Evolutionary conservation across 2,888 invertebrate genomes (phyloP).

Genomic region (Eupithecia dodoneata): DNA sequence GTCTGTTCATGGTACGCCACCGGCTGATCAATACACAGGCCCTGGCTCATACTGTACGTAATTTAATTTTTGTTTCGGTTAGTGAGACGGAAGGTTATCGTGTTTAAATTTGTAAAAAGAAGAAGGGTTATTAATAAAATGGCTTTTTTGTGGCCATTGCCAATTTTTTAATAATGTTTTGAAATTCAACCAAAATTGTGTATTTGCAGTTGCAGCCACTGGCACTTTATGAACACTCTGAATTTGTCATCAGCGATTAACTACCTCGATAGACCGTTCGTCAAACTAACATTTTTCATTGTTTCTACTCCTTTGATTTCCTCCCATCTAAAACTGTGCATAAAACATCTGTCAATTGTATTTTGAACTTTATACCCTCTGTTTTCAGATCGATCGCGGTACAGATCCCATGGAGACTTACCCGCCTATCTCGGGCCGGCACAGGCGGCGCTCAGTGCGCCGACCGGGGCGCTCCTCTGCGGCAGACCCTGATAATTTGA

Average conservation of each 20-base stretch:
- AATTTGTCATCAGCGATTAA: background rate
- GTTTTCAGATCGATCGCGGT: constrained; percentile 86
- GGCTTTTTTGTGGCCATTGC: background rate
- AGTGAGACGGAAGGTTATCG: constrained; percentile 30
- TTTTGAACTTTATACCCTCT: background rate
- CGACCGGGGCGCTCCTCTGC: constrained; percentile 44
- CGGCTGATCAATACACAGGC: constrained; percentile 71
- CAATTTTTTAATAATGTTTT: background rate
- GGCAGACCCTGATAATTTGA: background rate
- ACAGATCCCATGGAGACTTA: constrained; percentile 89
- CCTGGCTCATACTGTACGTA: constrained; percentile 71
- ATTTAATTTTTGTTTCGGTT: constrained; percentile 40
- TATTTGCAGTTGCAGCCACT: constrained; percentile 3
- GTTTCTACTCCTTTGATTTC: constrained; percentile 17
- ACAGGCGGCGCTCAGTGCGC: constrained; percentile 29
- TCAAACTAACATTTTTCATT: constrained; percentile 28
- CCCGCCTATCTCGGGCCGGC: constrained; percentile 36
- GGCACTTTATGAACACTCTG: background rate
- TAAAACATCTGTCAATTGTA: constrained; percentile 3
- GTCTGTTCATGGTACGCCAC: constrained; percentile 78
- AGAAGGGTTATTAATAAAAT: background rate
- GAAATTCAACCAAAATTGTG: background rate
- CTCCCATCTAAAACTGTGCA: background rate
- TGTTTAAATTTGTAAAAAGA: constrained; percentile 1
- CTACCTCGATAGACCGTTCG: constrained; percentile 16